Evolutionary conservation across 2,113 vertebrate species (phyloP).

Genomic region (Tapirus terrestris): DNA sequence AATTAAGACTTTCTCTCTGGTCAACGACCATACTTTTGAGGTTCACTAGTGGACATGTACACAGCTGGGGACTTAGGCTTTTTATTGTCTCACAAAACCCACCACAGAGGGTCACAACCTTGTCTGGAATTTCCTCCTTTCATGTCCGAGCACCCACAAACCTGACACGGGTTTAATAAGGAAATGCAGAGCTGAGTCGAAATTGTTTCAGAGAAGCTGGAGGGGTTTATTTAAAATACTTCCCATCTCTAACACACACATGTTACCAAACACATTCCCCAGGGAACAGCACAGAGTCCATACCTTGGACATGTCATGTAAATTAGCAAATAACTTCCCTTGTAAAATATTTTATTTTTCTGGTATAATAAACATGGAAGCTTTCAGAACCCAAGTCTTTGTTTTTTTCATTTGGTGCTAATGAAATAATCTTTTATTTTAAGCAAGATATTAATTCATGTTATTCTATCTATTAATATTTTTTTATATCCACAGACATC

Average conservation of each 20-base stretch:
- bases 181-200: constrained; percentile 28
- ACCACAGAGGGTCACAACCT: constrained; percentile 42
- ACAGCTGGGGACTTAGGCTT: neutral
- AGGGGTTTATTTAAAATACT: constrained; percentile 35
- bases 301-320: neutral
- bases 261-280: neutral
- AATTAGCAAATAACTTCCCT: constrained; percentile 26
- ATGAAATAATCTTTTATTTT: constrained; percentile 38
- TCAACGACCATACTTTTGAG: neutral
- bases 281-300: neutral
- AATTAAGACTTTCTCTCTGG: constrained; percentile 53
- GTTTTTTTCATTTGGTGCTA: neutral
- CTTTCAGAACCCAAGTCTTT: neutral
- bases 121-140: constrained; percentile 38
- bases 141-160: constrained; percentile 18
- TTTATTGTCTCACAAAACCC: constrained; percentile 49
- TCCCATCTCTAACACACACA: neutral
- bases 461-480: neutral
- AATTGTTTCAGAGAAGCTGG: neutral
- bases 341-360: constrained; percentile 22
- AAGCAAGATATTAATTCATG: neutral
- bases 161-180: neutral
- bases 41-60: neutral
- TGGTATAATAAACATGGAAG: neutral
- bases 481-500: neutral